Evolutionary conservation across 2,797 vertebrate species (phyloP).

Genomic region (Pempheris klunzingeri): DNA sequence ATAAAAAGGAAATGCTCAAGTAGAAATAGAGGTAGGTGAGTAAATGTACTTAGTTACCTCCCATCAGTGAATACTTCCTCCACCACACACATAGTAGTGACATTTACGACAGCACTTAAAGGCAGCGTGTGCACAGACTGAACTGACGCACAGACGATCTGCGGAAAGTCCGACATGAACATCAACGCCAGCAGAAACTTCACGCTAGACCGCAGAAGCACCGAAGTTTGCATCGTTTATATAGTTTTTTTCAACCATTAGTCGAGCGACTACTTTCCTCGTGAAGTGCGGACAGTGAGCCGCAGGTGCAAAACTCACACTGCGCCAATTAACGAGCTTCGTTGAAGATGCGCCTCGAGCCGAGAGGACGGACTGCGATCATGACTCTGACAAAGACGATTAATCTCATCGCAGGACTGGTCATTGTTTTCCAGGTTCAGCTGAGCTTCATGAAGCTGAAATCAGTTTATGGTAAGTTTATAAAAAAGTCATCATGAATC

Average conservation of each 20-base stretch:
- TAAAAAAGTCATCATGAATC: not conserved
- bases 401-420: slow-evolving; percentile 64
- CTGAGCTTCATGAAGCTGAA: slow-evolving; percentile 52
- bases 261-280: no score
- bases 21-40: no score
- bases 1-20: no score
- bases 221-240: accelerated
- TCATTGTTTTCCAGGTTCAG: slow-evolving; percentile 69
- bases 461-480: slow-evolving; percentile 70
- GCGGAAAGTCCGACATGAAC: not conserved
- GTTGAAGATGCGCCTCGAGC: slow-evolving; percentile 11
- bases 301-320: not conserved
- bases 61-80: not conserved
- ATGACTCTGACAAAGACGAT: slow-evolving; percentile 32
- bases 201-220: accelerated
- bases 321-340: slow-evolving; percentile 11
- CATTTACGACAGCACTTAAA: slow-evolving; percentile 46
- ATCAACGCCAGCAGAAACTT: not conserved
- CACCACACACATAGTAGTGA: accelerated
- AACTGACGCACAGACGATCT: not conserved
- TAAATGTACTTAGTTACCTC: no score
- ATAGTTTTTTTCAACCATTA: not conserved
- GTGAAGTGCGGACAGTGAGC: not conserved
- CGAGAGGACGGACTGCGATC: slow-evolving; percentile 47
- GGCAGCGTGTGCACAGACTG: slow-evolving; percentile 8